Evolutionary conservation across 2,888 invertebrate species (phyloP).

Genomic region (Alentia gelatinosa): DNA sequence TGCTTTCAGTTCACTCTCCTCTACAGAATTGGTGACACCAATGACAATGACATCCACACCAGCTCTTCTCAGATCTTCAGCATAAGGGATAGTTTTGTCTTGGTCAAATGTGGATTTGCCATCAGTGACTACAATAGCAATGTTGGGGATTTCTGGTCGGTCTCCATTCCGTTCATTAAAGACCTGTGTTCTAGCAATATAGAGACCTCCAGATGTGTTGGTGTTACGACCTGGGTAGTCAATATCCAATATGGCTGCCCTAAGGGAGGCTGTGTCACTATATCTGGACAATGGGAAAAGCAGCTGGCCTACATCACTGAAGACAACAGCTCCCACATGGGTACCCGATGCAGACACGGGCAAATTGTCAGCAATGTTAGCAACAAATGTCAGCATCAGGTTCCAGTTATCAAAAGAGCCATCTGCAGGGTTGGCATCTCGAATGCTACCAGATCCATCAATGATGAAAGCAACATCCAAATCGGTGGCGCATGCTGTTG

Average conservation of each 20-base stretch:
- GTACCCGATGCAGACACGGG: background rate
- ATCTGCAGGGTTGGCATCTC: constrained; percentile 55
- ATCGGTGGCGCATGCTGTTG: background rate
- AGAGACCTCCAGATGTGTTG: constrained; percentile 56
- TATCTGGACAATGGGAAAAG: constrained; percentile 23
- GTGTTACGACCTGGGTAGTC: constrained; percentile 54
- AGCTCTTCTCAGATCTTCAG: too few species aligned
- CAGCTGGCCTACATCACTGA: constrained; percentile 39
- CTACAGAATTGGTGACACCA: too few species aligned
- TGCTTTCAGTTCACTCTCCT: too few species aligned
- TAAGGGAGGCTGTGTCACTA: background rate
- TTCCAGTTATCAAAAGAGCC: constrained; percentile 48
- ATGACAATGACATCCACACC: too few species aligned
- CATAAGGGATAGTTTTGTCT: constrained; percentile 49
- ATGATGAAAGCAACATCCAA: constrained; percentile 51
- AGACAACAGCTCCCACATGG: constrained; percentile 54
- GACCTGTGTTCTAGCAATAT: background rate
- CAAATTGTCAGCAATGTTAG: background rate
- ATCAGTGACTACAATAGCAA: constrained; percentile 59
- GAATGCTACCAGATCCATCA: constrained; percentile 60
- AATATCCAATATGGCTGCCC: background rate
- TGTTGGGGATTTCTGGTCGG: constrained; percentile 42
- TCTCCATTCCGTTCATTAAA: constrained; percentile 52
- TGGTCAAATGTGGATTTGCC: constrained; percentile 49
- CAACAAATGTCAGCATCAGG: constrained; percentile 48